Conservation (phyloP, 2,797 vertebrate genomes). For the Micromesistius poutassou region DNA sequence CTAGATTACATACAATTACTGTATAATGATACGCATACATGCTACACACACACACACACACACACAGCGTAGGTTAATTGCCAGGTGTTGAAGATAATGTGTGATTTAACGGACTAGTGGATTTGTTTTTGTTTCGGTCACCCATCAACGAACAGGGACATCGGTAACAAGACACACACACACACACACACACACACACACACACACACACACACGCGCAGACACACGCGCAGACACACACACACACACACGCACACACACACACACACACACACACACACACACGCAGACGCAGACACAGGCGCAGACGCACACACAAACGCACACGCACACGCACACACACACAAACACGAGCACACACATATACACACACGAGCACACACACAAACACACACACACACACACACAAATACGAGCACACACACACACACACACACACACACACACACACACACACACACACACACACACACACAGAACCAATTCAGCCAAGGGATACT, state of each 20-base stretch:
- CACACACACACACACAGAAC: constrained; percentile 26
- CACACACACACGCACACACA: constrained; percentile 23
- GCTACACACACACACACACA: too few relatives aligned
- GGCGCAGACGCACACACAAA: constrained; percentile 5
- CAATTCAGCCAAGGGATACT: constrained; percentile 38
- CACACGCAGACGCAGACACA: constrained; percentile 30
- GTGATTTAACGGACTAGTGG: constrained; percentile 73
- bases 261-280: constrained; percentile 28
- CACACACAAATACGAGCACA: constrained; percentile 23
- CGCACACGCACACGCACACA: constrained; percentile 25
- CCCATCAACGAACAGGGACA: constrained; percentile 65
- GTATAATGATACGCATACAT: background rate
- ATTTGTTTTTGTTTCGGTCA: constrained; percentile 73
- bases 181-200: constrained; percentile 22
- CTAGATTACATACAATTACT: constrained; percentile 45
- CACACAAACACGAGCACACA: constrained; percentile 24
- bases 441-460: constrained; percentile 34
- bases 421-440: constrained; percentile 32
- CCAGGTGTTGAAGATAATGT: constrained; percentile 74
- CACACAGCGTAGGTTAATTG: constrained; percentile 55
- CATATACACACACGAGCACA: constrained; percentile 45
- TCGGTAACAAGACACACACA: constrained; percentile 59
- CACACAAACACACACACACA: background rate
- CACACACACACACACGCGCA: constrained; percentile 10
- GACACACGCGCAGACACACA: constrained; percentile 15